A percentile compares a stretch with the other conserved stretches of the same genome.
Conservation (phyloP, 2,113 vertebrate species). For the Rhegmatorhina hoffmannsi region DNA sequence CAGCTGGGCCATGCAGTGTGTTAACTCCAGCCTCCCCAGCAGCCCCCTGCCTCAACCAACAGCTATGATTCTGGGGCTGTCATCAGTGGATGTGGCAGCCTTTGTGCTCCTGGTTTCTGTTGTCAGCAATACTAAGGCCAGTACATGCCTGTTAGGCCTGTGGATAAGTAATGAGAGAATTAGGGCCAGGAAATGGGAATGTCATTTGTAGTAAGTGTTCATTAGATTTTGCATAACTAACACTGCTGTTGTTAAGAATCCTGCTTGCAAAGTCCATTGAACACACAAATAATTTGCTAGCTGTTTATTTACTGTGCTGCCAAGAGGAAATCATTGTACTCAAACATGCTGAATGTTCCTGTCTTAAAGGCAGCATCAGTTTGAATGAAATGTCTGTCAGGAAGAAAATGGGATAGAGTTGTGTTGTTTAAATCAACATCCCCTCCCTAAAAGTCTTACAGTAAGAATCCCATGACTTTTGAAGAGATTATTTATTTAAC, state of each 20-base stretch:
- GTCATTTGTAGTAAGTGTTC: conserved; percentile 8
- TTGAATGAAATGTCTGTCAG: neutral
- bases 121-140: neutral
- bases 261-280: neutral
- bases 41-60: neutral
- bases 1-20: neutral
- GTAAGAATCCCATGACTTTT: neutral
- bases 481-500: neutral
- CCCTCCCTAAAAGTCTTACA: neutral
- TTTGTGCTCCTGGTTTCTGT: neutral
- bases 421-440: neutral
- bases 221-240: conserved; percentile 44
- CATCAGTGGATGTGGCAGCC: neutral
- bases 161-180: conserved; percentile 32
- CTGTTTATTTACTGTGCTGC: conserved; percentile 6
- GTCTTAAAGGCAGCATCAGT: neutral
- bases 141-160: neutral
- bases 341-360: neutral
- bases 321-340: neutral
- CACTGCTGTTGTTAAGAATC: neutral
- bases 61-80: neutral
- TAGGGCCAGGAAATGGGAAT: neutral
- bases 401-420: neutral
- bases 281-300: neutral
- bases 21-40: neutral